phyloP scores from a whole-genome alignment of 30 jellyfish, hydroid and myxozoan species.

The Hydractinia echinata region DNA sequence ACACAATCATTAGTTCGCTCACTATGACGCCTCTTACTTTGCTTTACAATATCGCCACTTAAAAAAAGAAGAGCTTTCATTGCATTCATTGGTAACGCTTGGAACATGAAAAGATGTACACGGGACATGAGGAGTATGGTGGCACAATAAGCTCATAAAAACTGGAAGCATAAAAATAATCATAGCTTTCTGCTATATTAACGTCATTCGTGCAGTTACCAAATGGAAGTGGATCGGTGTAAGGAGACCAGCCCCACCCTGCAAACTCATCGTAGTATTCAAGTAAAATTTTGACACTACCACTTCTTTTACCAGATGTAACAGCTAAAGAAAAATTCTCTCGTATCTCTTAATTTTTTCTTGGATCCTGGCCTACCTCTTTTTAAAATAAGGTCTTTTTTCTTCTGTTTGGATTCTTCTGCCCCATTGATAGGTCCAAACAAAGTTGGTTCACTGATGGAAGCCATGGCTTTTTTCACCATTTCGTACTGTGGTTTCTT shows the following conservation, averaged over 20 bases:
- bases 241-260: too few relatives aligned
- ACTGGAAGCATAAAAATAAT: too few relatives aligned
- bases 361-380: slow-evolving; percentile 46
- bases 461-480: slow-evolving; percentile 41
- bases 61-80: too few relatives aligned
- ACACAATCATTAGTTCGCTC: slow-evolving; percentile 5
- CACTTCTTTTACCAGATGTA: slow-evolving; percentile 52
- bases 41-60: background rate
- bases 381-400: slow-evolving; percentile 18
- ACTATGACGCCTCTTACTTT: slow-evolving; percentile 15
- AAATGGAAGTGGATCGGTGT: slow-evolving; percentile 39
- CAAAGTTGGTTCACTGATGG: slow-evolving; percentile 38
- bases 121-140: too few relatives aligned
- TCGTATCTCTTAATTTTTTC: slow-evolving; percentile 52
- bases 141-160: too few relatives aligned
- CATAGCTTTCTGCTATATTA: background rate
- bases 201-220: slow-evolving; percentile 6
- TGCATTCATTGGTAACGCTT: too few relatives aligned
- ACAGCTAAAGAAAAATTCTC: slow-evolving; percentile 59
- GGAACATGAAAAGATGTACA: too few relatives aligned
- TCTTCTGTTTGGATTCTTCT: slow-evolving; percentile 21
- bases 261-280: slow-evolving; percentile 26
- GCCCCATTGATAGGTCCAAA: slow-evolving; percentile 37
- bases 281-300: slow-evolving; percentile 31
- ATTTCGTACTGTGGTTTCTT: slow-evolving; percentile 38